Evolutionary conservation across 2,888 invertebrate species (phyloP), one percentile per base, ranked within the genome.

Genomic region (Mayetiola destructor): DNA sequence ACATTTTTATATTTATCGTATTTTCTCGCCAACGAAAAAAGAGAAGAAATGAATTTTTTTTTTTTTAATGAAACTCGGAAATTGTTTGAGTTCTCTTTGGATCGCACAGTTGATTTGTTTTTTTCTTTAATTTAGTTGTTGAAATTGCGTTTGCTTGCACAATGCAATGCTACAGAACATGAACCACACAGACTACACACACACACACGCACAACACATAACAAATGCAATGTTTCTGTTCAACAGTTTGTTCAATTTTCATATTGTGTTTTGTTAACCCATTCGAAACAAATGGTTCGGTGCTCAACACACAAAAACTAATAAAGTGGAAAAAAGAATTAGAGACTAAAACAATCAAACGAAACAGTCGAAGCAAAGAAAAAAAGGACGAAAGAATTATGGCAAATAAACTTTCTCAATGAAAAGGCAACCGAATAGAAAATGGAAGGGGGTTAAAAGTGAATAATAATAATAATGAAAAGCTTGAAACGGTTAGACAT

Each of bases 311-410:
- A n/a, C n/a, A 48, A 48, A 48, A 48, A 48, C 48, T 48, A 48
- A 48, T 48, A 48, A 40, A 48, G 27, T 48, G 48, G 48, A 27
- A 48, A 40, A 48, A 48, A 27, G 48, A 48, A 48, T 48, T 48
- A 27, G 14, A 48, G 27, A 48, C 23, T 48, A 27, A 48, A 48
- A 48, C 12, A 37, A 48, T n/a, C n/a, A 27, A 27, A 27, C 48
- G 48, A 37, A 48, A 27, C n/a, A 27, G 48, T 48, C 48, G 48
- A 23, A 27, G 27, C 27, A 48, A 48, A 48, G 48, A 48, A 27
- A n/a, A 23, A 23, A 48, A 48, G 27, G 5, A 27, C 29, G 27
- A 48, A 14, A 27, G 39, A 6, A 32, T 23, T 23, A 42, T 23
- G 27, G 48, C 16, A 48, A 14, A 48, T n/a, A n/a, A n/a, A n/a